Base-by-base conservation (phyloP, 2,113 vertebrate species). In the Pelecanoides urinatrix region DNA sequence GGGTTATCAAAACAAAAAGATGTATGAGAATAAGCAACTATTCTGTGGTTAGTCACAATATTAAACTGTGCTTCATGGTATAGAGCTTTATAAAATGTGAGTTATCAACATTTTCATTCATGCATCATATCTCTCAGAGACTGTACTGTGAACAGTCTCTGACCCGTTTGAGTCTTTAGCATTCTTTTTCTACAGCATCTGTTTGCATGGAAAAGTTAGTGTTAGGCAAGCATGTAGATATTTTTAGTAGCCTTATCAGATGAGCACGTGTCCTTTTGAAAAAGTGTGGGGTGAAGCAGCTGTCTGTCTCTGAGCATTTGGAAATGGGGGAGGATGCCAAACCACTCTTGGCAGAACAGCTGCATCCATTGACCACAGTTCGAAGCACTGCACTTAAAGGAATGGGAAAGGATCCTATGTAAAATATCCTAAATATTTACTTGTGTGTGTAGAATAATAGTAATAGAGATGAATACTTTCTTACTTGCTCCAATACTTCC, bases 211-310 rank as follows among this genome's bases (percentile, higher is more conserved):
- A 91, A 61, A 94, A 95, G 67, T 90, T 85, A 82, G 74, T 34
- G 47, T 91, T 79, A 63, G 66, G 74, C 86, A 90, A 95, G 87
- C 70, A 30, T 72, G 49, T 27, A 27, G 92, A 1, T 97, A 97
- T 97, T 97, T 97, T 97, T 97, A 97, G 97, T 76, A 90, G 84
- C 59, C 81, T 97, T 91, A 97, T 93, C 36, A 52, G 96, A 91
- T 91, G 88, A 93, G 87, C 94, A 85, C 45, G 2, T 89, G 86
- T 92, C n/a, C 72, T 81, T 75, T 42, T 36, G 66, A 79, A 56
- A 38, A 44, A 63, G 50, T 22, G 79, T 55, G 70, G 72, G 63
- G 91, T 59, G 84, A 70, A 47, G 95, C 85, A 92, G 95, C 89
- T 94, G 89, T 26, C 42, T 76, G 47, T 15, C 76, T 38, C 63